Percentiles rank a stretch among this genome's conserved stretches.
These are phyloP conservation scores for Tetragnatha montana DNA, from an alignment of 2,888 invertebrate genomes.

Conservation along the genomic window DNA sequence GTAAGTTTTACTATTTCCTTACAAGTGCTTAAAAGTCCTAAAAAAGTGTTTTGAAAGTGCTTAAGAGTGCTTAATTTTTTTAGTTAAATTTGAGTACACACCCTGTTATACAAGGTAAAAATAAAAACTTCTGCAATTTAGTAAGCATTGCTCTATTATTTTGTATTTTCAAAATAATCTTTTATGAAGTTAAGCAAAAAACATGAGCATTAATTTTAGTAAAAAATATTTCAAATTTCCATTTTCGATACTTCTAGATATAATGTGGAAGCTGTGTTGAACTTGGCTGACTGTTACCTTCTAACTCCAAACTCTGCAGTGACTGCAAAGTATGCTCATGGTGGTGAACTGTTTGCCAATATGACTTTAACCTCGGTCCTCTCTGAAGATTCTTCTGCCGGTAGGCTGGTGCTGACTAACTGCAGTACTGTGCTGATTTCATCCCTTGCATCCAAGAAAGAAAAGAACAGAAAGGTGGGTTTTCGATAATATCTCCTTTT, in stretches of 20 bases:
- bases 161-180: too few relatives aligned
- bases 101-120: too few relatives aligned
- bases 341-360: conserved; percentile 86
- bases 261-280: conserved; percentile 82
- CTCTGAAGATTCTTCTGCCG: conserved; percentile 88
- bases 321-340: conserved; percentile 85
- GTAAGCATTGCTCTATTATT: too few relatives aligned
- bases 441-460: conserved; percentile 73
- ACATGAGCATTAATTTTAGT: not conserved
- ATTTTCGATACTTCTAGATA: conserved; percentile 77
- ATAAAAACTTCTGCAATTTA: too few relatives aligned
- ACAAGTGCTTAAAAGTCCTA: too few relatives aligned
- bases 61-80: too few relatives aligned
- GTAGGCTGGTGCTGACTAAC: conserved; percentile 85
- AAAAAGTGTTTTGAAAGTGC: too few relatives aligned
- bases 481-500: not conserved
- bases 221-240: not conserved
- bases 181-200: too few relatives aligned
- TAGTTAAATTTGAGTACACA: too few relatives aligned
- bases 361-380: conserved; percentile 84
- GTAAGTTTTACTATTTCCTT: too few relatives aligned
- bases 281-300: conserved; percentile 82
- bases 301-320: conserved; percentile 80
- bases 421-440: conserved; percentile 84
- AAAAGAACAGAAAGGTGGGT: conserved; percentile 55